Conservation (phyloP, 2,113 vertebrate species). For the Trogon surrucura region DNA sequence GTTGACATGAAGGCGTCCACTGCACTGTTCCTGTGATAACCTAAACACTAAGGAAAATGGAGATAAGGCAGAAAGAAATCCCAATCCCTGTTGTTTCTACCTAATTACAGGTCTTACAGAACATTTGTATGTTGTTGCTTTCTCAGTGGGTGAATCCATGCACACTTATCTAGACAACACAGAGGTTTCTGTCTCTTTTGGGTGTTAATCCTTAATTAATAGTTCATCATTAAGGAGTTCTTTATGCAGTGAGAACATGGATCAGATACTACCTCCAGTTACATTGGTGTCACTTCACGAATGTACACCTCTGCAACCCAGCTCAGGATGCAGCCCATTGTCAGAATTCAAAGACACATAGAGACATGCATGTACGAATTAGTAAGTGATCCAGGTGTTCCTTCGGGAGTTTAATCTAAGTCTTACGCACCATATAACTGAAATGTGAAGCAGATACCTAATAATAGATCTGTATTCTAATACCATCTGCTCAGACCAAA, state of each 20-base stretch:
- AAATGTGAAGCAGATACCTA: slow-evolving; percentile 58
- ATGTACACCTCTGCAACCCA: background rate
- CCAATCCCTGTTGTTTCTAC: background rate
- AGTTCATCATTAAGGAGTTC: background rate
- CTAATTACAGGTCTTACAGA: background rate
- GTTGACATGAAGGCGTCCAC: background rate
- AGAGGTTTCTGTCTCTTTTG: background rate
- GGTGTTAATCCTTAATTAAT: background rate
- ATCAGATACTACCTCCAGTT: background rate
- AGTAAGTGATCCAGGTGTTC: background rate
- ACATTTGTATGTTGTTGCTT: background rate
- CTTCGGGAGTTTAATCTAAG: slow-evolving; percentile 36
- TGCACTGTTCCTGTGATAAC: background rate
- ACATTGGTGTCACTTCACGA: background rate
- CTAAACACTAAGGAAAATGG: background rate
- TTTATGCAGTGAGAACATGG: background rate
- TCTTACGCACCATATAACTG: background rate
- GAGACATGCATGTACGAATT: background rate
- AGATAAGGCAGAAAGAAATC: background rate
- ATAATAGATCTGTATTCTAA: slow-evolving; percentile 62
- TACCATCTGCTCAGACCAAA: slow-evolving; percentile 49
- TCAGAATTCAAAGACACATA: background rate
- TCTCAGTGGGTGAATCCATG: background rate
- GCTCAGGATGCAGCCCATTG: background rate
- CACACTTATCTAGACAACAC: background rate